Evolutionary conservation across 2,113 vertebrate species (phyloP).

Genomic region (Paracanthobrama guichenoti): DNA sequence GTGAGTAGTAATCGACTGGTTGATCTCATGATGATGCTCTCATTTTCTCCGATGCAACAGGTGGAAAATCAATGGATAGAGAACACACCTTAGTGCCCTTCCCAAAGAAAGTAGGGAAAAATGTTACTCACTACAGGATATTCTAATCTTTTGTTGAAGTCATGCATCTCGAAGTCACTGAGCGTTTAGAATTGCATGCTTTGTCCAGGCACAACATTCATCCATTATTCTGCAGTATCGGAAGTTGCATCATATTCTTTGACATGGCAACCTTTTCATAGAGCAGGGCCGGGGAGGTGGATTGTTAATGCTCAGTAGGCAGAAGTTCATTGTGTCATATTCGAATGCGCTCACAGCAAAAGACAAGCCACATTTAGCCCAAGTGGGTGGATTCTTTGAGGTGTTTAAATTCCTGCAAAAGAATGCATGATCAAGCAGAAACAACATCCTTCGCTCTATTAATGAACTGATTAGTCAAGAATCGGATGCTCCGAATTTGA

Average conservation of each 20-base stretch:
- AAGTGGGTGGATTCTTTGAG: slow-evolving; percentile 34
- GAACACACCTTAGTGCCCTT: slow-evolving; percentile 20
- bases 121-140: slow-evolving; percentile 20
- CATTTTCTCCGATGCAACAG: background rate
- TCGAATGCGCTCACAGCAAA: background rate
- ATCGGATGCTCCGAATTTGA: background rate
- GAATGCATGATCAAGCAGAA: slow-evolving; percentile 39
- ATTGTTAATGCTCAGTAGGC: slow-evolving; percentile 1
- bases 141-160: background rate
- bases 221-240: background rate
- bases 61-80: background rate
- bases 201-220: background rate
- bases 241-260: slow-evolving; percentile 8
- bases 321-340: slow-evolving; percentile 7
- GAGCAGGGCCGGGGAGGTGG: background rate
- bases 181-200: background rate
- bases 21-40: background rate
- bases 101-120: background rate
- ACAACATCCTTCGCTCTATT: slow-evolving; percentile 34
- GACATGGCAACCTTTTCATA: slow-evolving; percentile 11
- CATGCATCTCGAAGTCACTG: background rate
- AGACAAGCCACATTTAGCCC: slow-evolving; percentile 28
- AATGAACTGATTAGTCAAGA: slow-evolving; percentile 20
- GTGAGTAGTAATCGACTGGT: background rate
- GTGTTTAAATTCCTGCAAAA: slow-evolving; percentile 31